Conservation (phyloP, 1,140 invertebrate species). For the Vollenhovia emeryi region DNA sequence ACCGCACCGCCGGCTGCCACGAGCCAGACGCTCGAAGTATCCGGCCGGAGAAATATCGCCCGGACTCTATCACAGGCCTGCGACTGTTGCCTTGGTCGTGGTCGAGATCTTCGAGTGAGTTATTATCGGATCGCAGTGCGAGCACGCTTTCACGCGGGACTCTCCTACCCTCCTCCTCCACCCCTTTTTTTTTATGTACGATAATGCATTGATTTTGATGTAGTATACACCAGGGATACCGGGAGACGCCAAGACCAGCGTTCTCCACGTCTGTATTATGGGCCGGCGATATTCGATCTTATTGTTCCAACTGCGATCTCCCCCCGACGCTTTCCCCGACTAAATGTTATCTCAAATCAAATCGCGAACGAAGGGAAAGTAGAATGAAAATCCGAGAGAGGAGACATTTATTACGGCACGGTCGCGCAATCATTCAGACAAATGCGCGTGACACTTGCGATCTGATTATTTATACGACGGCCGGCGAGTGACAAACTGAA, state of each 20-base stretch:
- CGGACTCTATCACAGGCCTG: constrained; percentile 4
- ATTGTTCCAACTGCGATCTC: not conserved
- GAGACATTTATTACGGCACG: not conserved
- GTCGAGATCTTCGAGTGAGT: constrained; percentile 28
- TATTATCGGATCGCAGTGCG: constrained; percentile 21
- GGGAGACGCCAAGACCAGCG: not conserved
- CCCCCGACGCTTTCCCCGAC: not conserved
- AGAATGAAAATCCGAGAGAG: not conserved
- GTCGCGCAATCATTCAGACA: not conserved
- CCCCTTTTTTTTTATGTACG: not conserved
- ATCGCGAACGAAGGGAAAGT: not conserved
- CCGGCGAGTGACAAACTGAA: constrained; percentile 4
- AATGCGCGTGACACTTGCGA: constrained; percentile 2
- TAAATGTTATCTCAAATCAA: not conserved
- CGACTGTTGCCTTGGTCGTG: constrained; percentile 17
- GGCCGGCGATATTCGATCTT: too few species aligned
- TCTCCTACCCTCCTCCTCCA: not conserved
- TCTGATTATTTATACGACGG: not conserved
- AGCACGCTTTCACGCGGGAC: not conserved
- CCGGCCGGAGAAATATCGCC: constrained; percentile 51
- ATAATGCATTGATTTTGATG: constrained; percentile 7
- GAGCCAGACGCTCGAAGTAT: constrained; percentile 54
- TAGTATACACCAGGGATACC: not conserved
- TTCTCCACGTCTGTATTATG: not conserved
- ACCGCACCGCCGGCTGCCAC: constrained; percentile 11